Evolutionary conservation across 2,888 invertebrate species (phyloP).

Genomic region (Thereva nobilitata): DNA sequence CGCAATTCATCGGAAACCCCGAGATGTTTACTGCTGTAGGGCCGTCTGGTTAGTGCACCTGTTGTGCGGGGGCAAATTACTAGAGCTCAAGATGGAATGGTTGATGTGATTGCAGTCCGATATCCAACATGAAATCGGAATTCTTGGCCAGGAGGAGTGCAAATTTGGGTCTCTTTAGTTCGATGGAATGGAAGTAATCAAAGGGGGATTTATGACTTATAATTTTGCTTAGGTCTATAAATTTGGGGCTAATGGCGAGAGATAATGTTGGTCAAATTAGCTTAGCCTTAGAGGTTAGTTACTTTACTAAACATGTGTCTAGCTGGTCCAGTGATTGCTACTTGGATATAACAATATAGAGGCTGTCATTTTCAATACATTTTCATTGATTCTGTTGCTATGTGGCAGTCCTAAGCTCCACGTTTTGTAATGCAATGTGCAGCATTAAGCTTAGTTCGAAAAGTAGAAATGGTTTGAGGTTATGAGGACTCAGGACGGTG

Average conservation of each 20-base stretch:
- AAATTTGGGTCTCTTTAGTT: constrained; percentile 10
- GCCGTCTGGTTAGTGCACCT: constrained; percentile 11
- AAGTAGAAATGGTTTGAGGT: too few species aligned
- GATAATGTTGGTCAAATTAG: too few species aligned
- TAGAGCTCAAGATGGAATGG: not conserved
- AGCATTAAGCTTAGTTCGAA: too few species aligned
- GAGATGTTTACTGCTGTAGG: constrained; percentile 3
- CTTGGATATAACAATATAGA: too few species aligned
- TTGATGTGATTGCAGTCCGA: constrained; percentile 16
- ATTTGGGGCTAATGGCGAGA: not conserved
- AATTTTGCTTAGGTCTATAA: constrained; percentile 20
- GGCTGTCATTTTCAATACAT: too few species aligned
- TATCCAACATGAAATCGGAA: not conserved
- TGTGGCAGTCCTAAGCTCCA: too few species aligned
- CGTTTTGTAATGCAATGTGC: too few species aligned
- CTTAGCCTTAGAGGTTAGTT: too few species aligned
- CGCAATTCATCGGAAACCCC: not conserved
- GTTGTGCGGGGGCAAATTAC: constrained; percentile 23
- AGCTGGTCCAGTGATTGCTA: too few species aligned
- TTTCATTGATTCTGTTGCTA: too few species aligned
- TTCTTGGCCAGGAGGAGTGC: not conserved
- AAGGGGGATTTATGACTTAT: constrained; percentile 14
- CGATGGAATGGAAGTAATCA: constrained; percentile 1
- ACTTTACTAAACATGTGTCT: too few species aligned
- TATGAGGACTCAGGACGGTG: too few species aligned